Base-by-base conservation (phyloP, 2,797 vertebrate genomes). In the Epinephelus malabaricus region DNA sequence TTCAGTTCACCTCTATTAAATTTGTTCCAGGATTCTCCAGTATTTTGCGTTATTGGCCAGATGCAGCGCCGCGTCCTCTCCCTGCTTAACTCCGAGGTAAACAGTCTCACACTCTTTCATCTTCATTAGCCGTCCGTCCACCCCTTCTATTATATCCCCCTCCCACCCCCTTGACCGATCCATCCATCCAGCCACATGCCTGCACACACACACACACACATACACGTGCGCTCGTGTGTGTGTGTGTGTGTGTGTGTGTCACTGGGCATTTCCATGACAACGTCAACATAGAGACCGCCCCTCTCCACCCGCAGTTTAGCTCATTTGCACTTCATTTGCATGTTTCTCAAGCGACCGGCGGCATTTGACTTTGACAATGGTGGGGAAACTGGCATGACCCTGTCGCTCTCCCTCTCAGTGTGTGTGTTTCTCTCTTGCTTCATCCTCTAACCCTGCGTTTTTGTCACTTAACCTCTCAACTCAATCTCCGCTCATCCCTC, bases 301-400 rank as follows among this genome's bases (percentile, higher is more conserved):
- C 90, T 64, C 54, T 89, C 89, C 78, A 76, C 88, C 86, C 45
- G 86, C 89, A 82, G 91, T 94, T 93, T 88, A 30, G 64, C 89
- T 93, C 73, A 88, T 96, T 96, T 96, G 90, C 94, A 95, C 95
- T 73, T 91, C 78, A 96, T 96, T 96, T 96, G 92, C 94, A 96
- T 96, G 93, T 94, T 94, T 93, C 93, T 90, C 64, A 66, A 92
- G 94, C 88, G 76, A 95, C 93, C 61, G 6, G 82, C 81, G 64
- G 82, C 88, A 87, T 95, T 95, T 95, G 92, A 94, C 94, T 94
- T 95, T 95, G 93, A 91, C 94, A 91, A 81, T 88, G 89, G 87
- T 62, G 64, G 72, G 61, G 67, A 82, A 87, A 86, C 85, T 86
- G 87, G 82, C 83, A 59, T 87, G 89, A 92, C 76, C 89, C 87